Evolutionary conservation across 2,888 invertebrate species (phyloP).

Genomic region (Notodonta dromedarius): DNA sequence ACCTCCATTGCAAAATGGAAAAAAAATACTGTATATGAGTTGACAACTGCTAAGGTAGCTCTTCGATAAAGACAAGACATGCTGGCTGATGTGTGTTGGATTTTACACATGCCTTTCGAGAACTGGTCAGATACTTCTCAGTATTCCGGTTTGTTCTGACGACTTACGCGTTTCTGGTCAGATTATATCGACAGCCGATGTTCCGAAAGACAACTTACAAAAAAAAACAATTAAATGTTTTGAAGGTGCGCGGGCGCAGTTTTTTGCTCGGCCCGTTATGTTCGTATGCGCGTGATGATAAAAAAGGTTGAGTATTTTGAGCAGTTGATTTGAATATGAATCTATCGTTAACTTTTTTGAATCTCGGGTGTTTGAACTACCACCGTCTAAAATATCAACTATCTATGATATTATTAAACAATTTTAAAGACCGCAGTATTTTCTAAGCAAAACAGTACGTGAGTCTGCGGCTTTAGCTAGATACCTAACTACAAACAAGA

Average conservation of each 20-base stretch:
- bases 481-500: no score
- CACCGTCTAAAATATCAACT: not conserved
- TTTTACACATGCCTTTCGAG: not conserved
- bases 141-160: not conserved
- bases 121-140: not conserved
- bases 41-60: no score
- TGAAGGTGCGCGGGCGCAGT: constrained; percentile 4
- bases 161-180: not conserved
- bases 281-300: constrained; percentile 12
- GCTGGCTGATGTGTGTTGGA: no score
- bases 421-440: no score
- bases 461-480: no score
- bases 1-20: no score
- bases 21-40: no score
- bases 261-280: constrained; percentile 24
- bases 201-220: not conserved
- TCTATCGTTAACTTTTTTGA: not conserved
- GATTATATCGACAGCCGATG: not conserved
- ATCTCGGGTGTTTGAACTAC: not conserved
- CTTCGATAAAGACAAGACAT: no score
- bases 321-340: not conserved
- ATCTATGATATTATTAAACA: no score
- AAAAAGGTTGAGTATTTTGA: constrained; percentile 14
- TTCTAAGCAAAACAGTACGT: no score
- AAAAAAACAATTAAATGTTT: not conserved